phyloP scores from a whole-genome alignment of 2,113 vertebrate genomes.

The Panthera leo region DNA sequence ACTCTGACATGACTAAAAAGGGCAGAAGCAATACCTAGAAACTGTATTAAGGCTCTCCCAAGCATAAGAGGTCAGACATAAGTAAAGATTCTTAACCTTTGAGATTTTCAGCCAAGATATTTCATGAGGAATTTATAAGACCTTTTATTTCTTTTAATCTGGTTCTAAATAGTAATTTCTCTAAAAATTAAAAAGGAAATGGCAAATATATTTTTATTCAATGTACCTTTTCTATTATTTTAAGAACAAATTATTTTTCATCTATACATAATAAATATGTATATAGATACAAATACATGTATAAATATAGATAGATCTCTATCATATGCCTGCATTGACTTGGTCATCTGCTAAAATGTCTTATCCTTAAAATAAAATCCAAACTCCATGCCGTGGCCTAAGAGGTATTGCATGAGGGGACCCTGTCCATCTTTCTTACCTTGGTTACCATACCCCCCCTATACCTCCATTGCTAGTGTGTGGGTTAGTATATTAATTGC shows the following conservation, averaged over 20 bases:
- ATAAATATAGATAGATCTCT: not conserved
- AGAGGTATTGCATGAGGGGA: not conserved
- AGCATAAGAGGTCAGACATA: not conserved
- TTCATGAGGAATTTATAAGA: not conserved
- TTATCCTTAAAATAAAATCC: conserved; percentile 22
- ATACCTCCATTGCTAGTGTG: not conserved
- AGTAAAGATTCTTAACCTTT: not conserved
- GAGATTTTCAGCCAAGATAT: not conserved
- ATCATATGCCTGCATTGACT: not conserved
- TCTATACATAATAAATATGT: not conserved
- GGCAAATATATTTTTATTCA: not conserved
- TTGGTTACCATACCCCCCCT: not conserved
- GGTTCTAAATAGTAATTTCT: conserved; percentile 7
- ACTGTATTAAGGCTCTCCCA: not conserved
- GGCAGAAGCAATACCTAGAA: not conserved
- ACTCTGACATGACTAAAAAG: not conserved
- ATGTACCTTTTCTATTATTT: not conserved
- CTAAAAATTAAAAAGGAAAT: conserved; percentile 33
- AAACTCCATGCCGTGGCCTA: not conserved
- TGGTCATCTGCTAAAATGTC: not conserved
- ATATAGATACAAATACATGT: not conserved
- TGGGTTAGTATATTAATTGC: not conserved
- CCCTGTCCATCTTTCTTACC: not conserved
- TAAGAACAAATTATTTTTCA: conserved; percentile 29
- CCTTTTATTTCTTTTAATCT: conserved; percentile 45